Conservation (phyloP, 2,888 invertebrate species). For the Eutolmus rufibarbis region DNA sequence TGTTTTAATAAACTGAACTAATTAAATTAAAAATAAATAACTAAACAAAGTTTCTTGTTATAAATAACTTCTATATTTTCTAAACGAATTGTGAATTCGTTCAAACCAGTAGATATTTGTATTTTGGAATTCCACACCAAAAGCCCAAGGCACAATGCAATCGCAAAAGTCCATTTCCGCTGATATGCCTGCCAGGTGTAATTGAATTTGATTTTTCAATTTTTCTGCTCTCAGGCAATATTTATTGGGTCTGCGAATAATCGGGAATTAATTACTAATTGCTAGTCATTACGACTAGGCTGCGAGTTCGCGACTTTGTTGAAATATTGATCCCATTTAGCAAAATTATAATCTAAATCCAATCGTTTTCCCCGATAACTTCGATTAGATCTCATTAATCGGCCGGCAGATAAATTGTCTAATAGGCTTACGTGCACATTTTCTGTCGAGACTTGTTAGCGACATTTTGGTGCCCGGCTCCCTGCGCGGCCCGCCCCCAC, state of each 20-base stretch:
- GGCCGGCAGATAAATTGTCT: constrained; percentile 42
- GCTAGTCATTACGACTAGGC: background rate
- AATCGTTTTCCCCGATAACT: constrained; percentile 36
- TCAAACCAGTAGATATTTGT: background rate
- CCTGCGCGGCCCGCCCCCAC: background rate
- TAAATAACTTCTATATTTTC: background rate
- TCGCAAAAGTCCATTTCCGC: background rate
- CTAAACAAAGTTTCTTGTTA: no score
- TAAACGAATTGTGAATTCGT: background rate
- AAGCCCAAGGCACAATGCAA: background rate
- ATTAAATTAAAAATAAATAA: no score
- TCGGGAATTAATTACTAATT: constrained; percentile 9
- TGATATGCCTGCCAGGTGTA: background rate
- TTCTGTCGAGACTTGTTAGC: constrained; percentile 40
- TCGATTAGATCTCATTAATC: constrained; percentile 48
- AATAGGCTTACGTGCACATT: constrained; percentile 42
- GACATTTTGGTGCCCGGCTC: constrained; percentile 36
- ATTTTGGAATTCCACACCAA: background rate
- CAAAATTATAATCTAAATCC: constrained; percentile 20
- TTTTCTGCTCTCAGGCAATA: background rate
- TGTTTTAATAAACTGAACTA: no score
- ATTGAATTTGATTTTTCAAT: background rate
- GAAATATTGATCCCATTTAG: constrained; percentile 32
- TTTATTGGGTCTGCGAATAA: background rate
- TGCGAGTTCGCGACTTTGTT: background rate